Base-by-base conservation (phyloP, 2,797 vertebrate species). In the Micromesistius poutassou region DNA sequence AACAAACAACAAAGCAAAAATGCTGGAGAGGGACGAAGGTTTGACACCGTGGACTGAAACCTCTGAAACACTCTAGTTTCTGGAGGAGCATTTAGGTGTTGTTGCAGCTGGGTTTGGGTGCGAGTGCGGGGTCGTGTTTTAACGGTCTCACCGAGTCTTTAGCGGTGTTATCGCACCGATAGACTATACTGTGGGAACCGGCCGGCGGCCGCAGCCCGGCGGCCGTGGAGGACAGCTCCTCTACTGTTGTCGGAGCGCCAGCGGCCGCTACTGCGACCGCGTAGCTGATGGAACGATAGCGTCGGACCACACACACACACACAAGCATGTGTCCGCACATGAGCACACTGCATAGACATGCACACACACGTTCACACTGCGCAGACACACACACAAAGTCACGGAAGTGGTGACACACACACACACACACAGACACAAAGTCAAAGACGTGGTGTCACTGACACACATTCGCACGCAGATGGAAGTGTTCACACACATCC, bases 181-280 rank as follows among this genome's bases (percentile, higher is more conserved):
- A 88, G 16, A 82, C 77, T 89, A 83, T 77, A 89, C 84, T 89
- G 85, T 88, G 80, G 89, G 87, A 78, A 91, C 84, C 70, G 80
- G 80, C 36, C 81, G 31, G 1, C 42, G 12, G 30, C 8, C 46
- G 76, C 76, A 74, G 36, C 77, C 71, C 82, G 38, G 76, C 22
- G 82, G 72, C 76, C 50, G 19, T 71, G 79, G 33, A 74, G 74
- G 84, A 80, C 76, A 76, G 76, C 35, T 78, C 40, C 31, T 73
- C 30, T 71, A 71, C 30, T 77, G 80, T 74, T 84, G 73, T 74
- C 73, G 36, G 72, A 76, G 30, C n/a, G 30, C 36, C 6, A 76
- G 38, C 30, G 4, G 40, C 62, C 55, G 35, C 74, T 55, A 68
- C 75, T 38, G 42, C 16, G 74, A 70, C 82, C 70, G 8, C 74